Base-by-base conservation (phyloP, 2,797 vertebrate species). In the Sebastes trivittatus region DNA sequence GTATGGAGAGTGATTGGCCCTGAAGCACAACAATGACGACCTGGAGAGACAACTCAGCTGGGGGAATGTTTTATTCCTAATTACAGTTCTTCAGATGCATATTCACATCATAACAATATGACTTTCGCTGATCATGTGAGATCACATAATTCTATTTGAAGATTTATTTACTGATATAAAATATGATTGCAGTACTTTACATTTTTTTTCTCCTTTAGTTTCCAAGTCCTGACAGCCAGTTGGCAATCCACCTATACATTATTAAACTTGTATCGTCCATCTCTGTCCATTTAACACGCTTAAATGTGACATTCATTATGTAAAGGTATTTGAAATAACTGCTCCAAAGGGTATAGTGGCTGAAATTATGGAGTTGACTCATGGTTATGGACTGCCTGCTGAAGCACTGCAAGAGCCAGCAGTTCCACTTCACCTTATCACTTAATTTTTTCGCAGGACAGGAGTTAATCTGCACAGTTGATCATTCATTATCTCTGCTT, bases 391-490 rank as follows among this genome's bases (percentile, higher is more conserved):
- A 27, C 34, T 49, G 58, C 62, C 46, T 27, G 6, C 61, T 55
- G 55, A 56, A 63, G 54, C 69, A n/a, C 29, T 59, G 52, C 77
- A 64, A 34, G 42, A 61, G 80, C 62, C 72, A 73, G 76, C 81
- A 78, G 61, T 46, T 72, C 69, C 62, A 73, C 77, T 81, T 81
- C 78, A 83, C 78, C 83, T 78, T 59, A 75, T 83, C 82, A 69
- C 42, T 78, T 80, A n/a, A 73, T 89, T 87, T 84, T 77, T 84
- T 77, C 58, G 1, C 69, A 62, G 77, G 72, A 79, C 75, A 81
- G 11, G 75, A 85, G 83, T 85, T 88, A 81, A 90, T 87, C 79
- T 88, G 82, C 75, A 83, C 72, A 86, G 80, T 82, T 86, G 81
- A 85, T 75, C 83, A 52, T 72, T 83, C 80, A 85, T 85, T 86